Base-by-base conservation (phyloP, 2,113 vertebrate species). In the Calcarius ornatus region DNA sequence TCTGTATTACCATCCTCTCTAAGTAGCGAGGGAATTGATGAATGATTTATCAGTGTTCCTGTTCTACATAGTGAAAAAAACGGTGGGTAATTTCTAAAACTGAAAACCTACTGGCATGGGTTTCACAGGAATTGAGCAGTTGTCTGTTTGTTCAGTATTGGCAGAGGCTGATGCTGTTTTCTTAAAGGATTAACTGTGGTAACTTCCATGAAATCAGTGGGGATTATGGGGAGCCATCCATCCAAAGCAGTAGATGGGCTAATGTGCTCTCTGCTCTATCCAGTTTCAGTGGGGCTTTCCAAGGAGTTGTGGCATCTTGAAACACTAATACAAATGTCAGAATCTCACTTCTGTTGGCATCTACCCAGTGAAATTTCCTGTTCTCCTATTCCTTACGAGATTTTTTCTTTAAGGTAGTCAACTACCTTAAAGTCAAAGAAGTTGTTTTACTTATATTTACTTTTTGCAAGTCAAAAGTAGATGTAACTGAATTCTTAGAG, bases 141-240 rank as follows among this genome's bases (percentile, higher is more conserved):
- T 93, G 56, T 33, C 66, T 95, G 57, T 85, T 85, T 84, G 69
- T 86, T 90, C 53, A 51, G 18, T 51, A 11, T 19, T 89, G 73
- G 45, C 57, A 48, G 57, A 66, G 60, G 53, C 37, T 71, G 78
- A 40, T 59, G 28, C 1, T 63, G 33, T 47, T 93, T 94, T 94
- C 60, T 38, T 84, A 83, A 93, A 80, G 75, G 60, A 59, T 81
- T 76, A 79, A 33, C 48, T 87, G 27, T 64, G 40, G 24, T 42
- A 84, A 43, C 38, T 56, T 85, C 31, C 0, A 69, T 57, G 72
- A 70, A 89, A 61, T 4, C 24, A 28, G 40, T 40, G 15, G 40
- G 37, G n/a, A 48, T 91, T 84, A 56, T 2, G 6, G 35, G 19
- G 37, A 81, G 37, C 25, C 11, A 8, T 60, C 7, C 1, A 15